Base-by-base conservation (phyloP, 2,888 invertebrate genomes). In the Neuroscelio doddi region DNA sequence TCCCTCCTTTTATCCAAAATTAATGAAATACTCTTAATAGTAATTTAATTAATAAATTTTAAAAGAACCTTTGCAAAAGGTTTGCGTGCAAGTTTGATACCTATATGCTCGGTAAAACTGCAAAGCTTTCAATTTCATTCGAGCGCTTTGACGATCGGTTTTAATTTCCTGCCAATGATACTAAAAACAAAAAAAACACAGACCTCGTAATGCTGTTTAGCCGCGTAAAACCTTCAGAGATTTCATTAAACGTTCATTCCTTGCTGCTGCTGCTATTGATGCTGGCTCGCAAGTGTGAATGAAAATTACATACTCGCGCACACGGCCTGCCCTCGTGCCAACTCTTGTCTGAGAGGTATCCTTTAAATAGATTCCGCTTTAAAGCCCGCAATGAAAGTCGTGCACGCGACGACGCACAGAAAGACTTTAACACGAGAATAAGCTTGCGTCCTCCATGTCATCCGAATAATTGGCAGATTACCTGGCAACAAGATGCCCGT, bases 141-240 rank as follows among this genome's bases (percentile, higher is more conserved):
- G 75, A 73, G 55, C 66, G 71, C 74, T 77, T 76, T 77, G 73
- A 74, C 72, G 53, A 59, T 64, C 71, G 69, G 69, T 65, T 77
- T 76, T 72, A 78, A 76, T 78, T 78, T 77, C 51, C 73, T 72
- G 75, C 76, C 72, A 77, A 77, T 75, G 74, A 78, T 77, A 78
- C 76, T 77, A 74, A 79, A 77, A 53, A 62, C 61, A 63, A 63
- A 68, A 72, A 69, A 70, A 76, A 71, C 52, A 61, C 64, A 57
- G 57, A 64, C 62, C 57, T 42, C 46, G 65, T 61, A 66, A 69
- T 65, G 56, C 67, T 51, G 50, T 32, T 51, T 59, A 17, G 51
- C 57, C 65, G 65, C 66, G 73, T 68, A 68, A 71, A 68, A 57
- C 63, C 58, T 46, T 58, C 51, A 45, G 61, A 55, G 69, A 70